phyloP scores from a whole-genome alignment of 2,113 vertebrate species.

The Athene cunicularia region DNA sequence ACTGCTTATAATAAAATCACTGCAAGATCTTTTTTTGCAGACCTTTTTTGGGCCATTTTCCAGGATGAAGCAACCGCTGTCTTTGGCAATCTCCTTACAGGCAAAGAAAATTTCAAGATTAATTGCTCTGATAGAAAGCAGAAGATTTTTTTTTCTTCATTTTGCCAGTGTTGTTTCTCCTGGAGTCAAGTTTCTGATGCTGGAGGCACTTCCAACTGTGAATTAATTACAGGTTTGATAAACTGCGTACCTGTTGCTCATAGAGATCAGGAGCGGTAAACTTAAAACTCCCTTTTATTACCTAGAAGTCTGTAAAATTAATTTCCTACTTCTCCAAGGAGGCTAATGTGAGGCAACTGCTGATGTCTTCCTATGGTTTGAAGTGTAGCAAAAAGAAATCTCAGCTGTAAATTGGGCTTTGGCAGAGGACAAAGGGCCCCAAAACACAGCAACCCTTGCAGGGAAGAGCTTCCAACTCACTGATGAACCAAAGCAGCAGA shows the following conservation, averaged over 20 bases:
- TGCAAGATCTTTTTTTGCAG: background rate
- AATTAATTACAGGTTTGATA: constrained; percentile 27
- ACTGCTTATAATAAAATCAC: background rate
- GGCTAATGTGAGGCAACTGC: background rate
- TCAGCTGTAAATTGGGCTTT: background rate
- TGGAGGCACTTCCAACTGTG: background rate
- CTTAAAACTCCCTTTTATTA: background rate
- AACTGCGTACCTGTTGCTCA: background rate
- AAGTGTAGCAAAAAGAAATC: background rate
- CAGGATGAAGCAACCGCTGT: constrained; percentile 55
- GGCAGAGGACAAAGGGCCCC: background rate
- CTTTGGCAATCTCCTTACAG: constrained; percentile 43
- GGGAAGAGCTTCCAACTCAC: background rate
- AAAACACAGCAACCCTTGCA: background rate
- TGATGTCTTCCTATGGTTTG: background rate
- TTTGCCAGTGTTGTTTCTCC: background rate
- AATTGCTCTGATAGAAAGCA: constrained; percentile 48
- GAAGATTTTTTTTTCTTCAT: background rate
- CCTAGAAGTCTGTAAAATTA: background rate
- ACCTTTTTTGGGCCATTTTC: constrained; percentile 20
- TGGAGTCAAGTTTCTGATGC: background rate
- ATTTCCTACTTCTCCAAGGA: background rate
- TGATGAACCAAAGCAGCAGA: background rate
- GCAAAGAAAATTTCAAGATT: constrained; percentile 52
- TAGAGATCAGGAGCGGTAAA: background rate